These are phyloP conservation scores for Candoia aspera DNA, from an alignment of 2,113 vertebrate species.

Conservation along the genomic window DNA sequence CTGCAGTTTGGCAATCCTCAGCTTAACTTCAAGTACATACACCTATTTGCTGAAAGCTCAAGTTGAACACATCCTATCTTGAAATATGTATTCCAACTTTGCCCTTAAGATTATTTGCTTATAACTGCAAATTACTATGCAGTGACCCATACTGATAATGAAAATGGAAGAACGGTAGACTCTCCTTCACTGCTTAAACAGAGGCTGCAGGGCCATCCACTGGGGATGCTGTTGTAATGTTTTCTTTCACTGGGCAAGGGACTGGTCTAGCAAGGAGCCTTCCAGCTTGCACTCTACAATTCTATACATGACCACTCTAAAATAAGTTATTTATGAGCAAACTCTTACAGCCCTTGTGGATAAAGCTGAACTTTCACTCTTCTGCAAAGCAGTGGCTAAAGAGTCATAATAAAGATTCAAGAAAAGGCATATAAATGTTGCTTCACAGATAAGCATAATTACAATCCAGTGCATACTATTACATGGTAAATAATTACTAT, in stretches of 20 bases:
- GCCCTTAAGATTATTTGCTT: not conserved
- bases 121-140: not conserved
- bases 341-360: not conserved
- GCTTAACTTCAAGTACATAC: not conserved
- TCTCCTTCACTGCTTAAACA: not conserved
- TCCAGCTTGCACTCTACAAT: not conserved
- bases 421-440: not conserved
- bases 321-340: not conserved
- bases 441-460: not conserved
- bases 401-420: slow-evolving; percentile 14
- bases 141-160: not conserved
- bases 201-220: not conserved
- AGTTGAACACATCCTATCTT: not conserved
- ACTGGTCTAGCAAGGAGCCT: not conserved
- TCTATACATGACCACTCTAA: not conserved
- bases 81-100: not conserved
- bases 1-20: not conserved
- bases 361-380: not conserved
- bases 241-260: not conserved
- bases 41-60: not conserved
- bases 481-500: not conserved
- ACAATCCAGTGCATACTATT: not conserved
- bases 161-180: not conserved
- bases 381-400: slow-evolving; percentile 40
- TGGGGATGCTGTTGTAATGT: not conserved